A percentile compares a stretch with the other conserved stretches of the same genome.
phyloP scores from a whole-genome alignment of 2,797 vertebrate species.

The Coregonus suidteri region DNA sequence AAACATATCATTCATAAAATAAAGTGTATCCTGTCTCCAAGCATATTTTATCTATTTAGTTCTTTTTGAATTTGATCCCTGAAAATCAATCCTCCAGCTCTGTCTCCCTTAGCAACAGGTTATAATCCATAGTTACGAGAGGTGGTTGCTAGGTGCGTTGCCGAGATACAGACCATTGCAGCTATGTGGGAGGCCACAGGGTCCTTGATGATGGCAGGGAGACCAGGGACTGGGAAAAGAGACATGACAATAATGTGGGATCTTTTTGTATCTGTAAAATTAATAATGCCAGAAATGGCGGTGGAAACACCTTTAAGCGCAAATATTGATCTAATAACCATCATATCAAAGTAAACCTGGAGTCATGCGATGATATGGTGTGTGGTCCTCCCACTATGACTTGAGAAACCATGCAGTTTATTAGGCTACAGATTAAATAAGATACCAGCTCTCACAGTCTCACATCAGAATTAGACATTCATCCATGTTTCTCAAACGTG shows the following conservation, averaged over 20 bases:
- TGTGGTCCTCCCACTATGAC: too few species aligned
- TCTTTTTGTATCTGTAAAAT: conserved; percentile 3
- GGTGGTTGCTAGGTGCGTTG: conserved; percentile 82
- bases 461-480: too few species aligned
- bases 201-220: conserved; percentile 74
- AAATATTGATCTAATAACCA: too few species aligned
- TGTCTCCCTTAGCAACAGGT: conserved; percentile 86
- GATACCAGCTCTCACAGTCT: too few species aligned
- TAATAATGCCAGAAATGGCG: conserved; percentile 48
- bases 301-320: conserved; percentile 17
- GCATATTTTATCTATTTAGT: conserved; percentile 66
- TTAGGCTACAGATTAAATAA: too few species aligned
- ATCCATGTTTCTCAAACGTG: too few species aligned
- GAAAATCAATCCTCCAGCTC: conserved; percentile 80
- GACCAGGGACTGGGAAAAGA: conserved; percentile 66
- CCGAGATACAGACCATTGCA: conserved; percentile 75
- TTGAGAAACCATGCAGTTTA: too few species aligned
- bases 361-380: too few species aligned
- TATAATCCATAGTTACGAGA: conserved; percentile 84
- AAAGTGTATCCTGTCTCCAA: conserved; percentile 31
- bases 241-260: conserved; percentile 59
- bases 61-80: conserved; percentile 69
- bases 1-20: conserved; percentile 49
- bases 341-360: too few species aligned
- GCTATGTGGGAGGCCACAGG: conserved; percentile 75